These are phyloP conservation scores for Pseudolaguvia tuberculata DNA, from an alignment of 2,113 vertebrate genomes.

Conservation along the genomic window DNA sequence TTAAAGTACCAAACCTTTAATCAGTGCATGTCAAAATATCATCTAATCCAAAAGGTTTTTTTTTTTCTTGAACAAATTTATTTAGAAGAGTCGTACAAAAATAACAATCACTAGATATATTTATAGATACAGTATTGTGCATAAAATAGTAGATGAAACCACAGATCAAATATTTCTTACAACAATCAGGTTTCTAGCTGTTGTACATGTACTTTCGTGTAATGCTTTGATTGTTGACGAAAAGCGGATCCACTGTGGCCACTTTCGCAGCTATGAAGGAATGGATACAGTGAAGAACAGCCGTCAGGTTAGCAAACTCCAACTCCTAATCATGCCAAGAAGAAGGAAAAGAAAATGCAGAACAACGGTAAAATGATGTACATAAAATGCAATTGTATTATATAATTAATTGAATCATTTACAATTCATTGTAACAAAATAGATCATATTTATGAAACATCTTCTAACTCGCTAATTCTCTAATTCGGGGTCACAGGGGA, in stretches of 20 bases:
- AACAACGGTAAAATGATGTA: not conserved
- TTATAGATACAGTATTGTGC: slow-evolving; percentile 51
- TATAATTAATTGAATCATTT: not conserved
- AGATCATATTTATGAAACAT: too few relatives aligned
- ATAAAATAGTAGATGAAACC: slow-evolving; percentile 54
- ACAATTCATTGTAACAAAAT: not conserved
- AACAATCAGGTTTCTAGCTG: slow-evolving; percentile 63
- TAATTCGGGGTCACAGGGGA: too few relatives aligned
- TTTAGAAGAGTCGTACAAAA: slow-evolving; percentile 63
- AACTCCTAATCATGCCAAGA: slow-evolving; percentile 72
- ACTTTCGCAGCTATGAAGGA: slow-evolving; percentile 92
- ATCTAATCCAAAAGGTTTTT: slow-evolving; percentile 44
- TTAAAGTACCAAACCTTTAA: slow-evolving; percentile 43
- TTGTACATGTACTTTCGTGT: slow-evolving; percentile 72
- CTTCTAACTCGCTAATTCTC: too few relatives aligned
- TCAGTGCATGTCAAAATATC: slow-evolving; percentile 49
- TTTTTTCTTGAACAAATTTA: slow-evolving; percentile 45
- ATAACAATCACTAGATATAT: slow-evolving; percentile 64
- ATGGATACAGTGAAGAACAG: slow-evolving; percentile 87
- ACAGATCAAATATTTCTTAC: slow-evolving; percentile 46
- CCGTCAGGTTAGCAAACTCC: slow-evolving; percentile 84
- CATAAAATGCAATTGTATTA: not conserved
- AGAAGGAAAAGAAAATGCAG: slow-evolving; percentile 18
- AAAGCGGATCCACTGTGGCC: slow-evolving; percentile 85
- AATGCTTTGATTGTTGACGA: slow-evolving; percentile 78